A percentile compares a stretch with the other conserved stretches of the same genome.
phyloP scores from a whole-genome alignment of 1,140 invertebrate genomes.

The Brachionus rotundiformis region DNA sequence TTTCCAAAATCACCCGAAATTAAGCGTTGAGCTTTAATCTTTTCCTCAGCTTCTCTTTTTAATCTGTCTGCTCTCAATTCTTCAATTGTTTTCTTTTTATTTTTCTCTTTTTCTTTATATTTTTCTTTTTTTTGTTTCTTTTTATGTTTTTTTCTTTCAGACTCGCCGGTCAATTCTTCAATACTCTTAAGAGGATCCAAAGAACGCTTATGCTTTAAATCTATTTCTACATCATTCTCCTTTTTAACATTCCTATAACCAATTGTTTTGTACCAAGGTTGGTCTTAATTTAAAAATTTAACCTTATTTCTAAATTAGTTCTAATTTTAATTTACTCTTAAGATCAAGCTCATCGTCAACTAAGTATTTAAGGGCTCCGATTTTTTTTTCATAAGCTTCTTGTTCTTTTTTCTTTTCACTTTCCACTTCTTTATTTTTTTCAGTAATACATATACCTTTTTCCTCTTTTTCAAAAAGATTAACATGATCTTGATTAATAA shows the following conservation, averaged over 20 bases:
- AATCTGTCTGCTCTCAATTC: slow-evolving; percentile 73
- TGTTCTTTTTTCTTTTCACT: slow-evolving; percentile 85
- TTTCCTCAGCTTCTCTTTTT: slow-evolving; percentile 53
- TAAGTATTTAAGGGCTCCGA: slow-evolving; percentile 90
- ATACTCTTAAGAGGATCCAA: slow-evolving; percentile 76
- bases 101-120: slow-evolving; percentile 50
- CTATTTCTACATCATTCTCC: slow-evolving; percentile 51
- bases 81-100: slow-evolving; percentile 67
- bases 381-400: slow-evolving; percentile 95
- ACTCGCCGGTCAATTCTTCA: slow-evolving; percentile 66
- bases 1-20: slow-evolving; percentile 54
- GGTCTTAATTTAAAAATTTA: slow-evolving; percentile 2
- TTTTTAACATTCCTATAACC: neutral
- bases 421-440: slow-evolving; percentile 80
- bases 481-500: slow-evolving; percentile 69
- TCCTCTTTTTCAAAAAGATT: slow-evolving; percentile 89
- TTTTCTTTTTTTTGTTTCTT: slow-evolving; percentile 58
- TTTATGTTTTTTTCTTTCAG: slow-evolving; percentile 55
- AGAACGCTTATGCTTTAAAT: slow-evolving; percentile 53
- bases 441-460: slow-evolving; percentile 64
- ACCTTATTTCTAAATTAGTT: neutral
- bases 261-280: slow-evolving; percentile 9
- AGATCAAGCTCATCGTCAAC: slow-evolving; percentile 59
- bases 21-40: slow-evolving; percentile 34
- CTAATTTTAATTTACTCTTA: slow-evolving; percentile 19